These are phyloP conservation scores for Parapristionchus giblindavisi DNA, from an alignment of 2,888 invertebrate species.

Conservation along the genomic window DNA sequence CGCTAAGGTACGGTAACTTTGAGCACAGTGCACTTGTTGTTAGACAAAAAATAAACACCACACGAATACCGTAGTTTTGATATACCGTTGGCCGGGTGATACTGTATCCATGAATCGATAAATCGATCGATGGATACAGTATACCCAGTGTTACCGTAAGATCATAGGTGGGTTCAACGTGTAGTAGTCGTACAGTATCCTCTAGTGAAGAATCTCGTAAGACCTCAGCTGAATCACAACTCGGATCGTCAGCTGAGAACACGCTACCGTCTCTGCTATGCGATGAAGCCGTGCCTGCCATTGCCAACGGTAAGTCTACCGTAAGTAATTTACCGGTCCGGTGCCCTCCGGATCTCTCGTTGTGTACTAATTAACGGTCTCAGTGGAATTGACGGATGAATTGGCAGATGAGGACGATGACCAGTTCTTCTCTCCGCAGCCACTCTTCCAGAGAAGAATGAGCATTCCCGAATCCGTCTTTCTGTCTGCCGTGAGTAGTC, in stretches of 20 bases:
- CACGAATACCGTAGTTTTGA: background rate
- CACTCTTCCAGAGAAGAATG: conserved; percentile 51
- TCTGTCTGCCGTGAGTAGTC: conserved; percentile 54
- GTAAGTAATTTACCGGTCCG: background rate
- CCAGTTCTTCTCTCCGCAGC: conserved; percentile 35
- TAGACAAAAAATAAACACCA: background rate
- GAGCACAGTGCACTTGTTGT: too few species aligned
- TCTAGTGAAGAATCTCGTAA: conserved; percentile 33
- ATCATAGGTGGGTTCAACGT: background rate
- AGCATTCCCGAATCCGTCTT: conserved; percentile 64
- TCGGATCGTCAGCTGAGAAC: conserved; percentile 28
- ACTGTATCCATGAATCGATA: background rate
- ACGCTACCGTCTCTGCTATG: background rate
- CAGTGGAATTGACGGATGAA: background rate
- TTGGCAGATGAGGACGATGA: conserved; percentile 17
- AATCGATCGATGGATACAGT: background rate
- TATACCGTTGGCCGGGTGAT: background rate
- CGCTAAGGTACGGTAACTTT: conserved; percentile 4
- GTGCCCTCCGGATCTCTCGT: background rate
- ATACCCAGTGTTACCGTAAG: too few species aligned
- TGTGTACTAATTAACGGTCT: background rate
- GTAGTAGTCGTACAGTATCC: background rate
- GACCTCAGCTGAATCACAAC: conserved; percentile 21
- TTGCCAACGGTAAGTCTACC: background rate
- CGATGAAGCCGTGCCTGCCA: background rate